phyloP scores from a whole-genome alignment of 2,797 vertebrate genomes.

The Enteromius paludinosus region DNA sequence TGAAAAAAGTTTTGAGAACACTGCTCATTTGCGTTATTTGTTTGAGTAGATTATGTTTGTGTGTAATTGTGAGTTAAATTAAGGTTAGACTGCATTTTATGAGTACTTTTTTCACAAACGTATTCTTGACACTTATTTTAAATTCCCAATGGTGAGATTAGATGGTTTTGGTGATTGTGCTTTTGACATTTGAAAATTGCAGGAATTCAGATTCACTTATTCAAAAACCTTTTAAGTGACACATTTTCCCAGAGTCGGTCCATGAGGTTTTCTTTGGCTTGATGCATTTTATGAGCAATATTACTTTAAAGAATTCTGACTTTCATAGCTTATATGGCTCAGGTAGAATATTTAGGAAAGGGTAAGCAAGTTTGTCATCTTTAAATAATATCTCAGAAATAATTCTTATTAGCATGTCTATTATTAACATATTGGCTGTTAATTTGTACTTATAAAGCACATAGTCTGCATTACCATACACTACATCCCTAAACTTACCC shows the following conservation, averaged over 20 bases:
- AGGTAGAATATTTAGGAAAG: background rate
- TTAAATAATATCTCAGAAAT: background rate
- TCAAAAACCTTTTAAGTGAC: background rate
- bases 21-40: background rate
- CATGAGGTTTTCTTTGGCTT: background rate
- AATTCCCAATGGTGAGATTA: background rate
- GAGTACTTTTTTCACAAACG: background rate
- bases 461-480: too few relatives aligned
- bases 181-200: slow-evolving; percentile 37
- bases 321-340: background rate
- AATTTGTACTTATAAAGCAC: too few relatives aligned
- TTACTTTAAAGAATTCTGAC: background rate
- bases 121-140: background rate
- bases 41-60: background rate
- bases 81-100: background rate
- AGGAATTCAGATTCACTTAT: slow-evolving; percentile 7
- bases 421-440: too few relatives aligned
- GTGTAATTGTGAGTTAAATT: background rate
- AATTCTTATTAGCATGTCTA: too few relatives aligned
- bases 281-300: background rate
- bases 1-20: background rate
- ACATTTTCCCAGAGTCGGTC: background rate
- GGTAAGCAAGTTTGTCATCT: background rate
- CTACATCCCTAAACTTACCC: too few relatives aligned
- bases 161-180: slow-evolving; percentile 24